phyloP scores from a whole-genome alignment of 1,140 invertebrate species.

The Lucilia cuprina region DNA sequence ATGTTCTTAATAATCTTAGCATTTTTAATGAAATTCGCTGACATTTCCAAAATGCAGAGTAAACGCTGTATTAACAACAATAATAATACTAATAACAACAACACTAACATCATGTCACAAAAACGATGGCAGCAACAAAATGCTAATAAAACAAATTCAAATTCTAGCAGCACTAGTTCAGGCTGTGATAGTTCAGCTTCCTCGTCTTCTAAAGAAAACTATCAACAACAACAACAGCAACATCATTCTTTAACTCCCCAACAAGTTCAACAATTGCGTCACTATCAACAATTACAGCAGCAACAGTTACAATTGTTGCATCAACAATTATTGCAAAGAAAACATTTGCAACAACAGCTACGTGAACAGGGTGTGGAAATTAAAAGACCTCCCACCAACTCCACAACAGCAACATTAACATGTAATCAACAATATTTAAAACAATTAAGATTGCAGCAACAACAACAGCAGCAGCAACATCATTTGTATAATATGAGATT shows the following conservation, averaged over 20 bases:
- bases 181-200: constrained; percentile 51
- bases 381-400: background rate
- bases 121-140: constrained; percentile 56
- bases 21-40: constrained; percentile 61
- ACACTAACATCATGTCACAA: background rate
- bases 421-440: constrained; percentile 59
- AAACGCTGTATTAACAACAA: constrained; percentile 30
- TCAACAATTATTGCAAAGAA: constrained; percentile 53
- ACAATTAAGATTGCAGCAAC: constrained; percentile 46
- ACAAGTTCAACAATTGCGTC: constrained; percentile 55
- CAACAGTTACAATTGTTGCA: constrained; percentile 57
- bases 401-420: constrained; percentile 40
- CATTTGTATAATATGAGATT: constrained; percentile 30
- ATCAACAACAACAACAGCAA: constrained; percentile 43
- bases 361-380: constrained; percentile 48
- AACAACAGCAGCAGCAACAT: constrained; percentile 40
- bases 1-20: constrained; percentile 61
- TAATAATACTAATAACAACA: constrained; percentile 43
- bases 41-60: constrained; percentile 58
- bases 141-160: constrained; percentile 39
- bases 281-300: constrained; percentile 58
- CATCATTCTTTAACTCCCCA: constrained; percentile 50
- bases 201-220: constrained; percentile 55
- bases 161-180: constrained; percentile 56
- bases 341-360: constrained; percentile 52